A percentile compares a stretch with the other conserved stretches of the same genome.
Conservation (phyloP, 2,113 vertebrate genomes). For the Muntiacus reevesi region DNA sequence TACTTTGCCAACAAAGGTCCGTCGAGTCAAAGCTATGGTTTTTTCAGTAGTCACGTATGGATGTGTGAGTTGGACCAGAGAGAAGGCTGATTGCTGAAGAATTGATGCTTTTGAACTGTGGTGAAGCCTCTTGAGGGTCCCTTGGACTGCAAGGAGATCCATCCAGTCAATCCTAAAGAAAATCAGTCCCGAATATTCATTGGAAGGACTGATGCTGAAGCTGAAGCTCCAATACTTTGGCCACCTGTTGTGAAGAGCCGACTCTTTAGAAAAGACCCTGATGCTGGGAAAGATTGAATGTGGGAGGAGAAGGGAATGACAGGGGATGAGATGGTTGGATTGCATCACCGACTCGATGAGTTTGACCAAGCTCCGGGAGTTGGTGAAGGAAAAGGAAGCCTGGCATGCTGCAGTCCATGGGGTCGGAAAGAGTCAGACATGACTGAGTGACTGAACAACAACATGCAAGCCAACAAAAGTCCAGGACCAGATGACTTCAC, state of each 20-base stretch:
- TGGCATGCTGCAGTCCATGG: neutral
- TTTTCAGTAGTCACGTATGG: neutral
- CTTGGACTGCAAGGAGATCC: neutral
- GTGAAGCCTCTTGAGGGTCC: neutral
- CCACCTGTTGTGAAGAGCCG: neutral
- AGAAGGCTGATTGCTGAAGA: neutral
- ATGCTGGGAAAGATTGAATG: neutral
- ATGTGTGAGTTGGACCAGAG: neutral
- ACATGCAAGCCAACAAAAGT: neutral
- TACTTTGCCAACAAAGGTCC: neutral
- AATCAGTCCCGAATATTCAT: neutral
- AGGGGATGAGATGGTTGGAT: neutral
- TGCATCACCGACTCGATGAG: neutral
- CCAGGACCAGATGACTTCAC: neutral
- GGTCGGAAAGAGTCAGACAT: neutral
- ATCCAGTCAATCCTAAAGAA: neutral
- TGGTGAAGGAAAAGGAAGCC: neutral
- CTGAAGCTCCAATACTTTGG: neutral
- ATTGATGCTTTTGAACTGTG: neutral
- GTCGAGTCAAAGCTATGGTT: neutral
- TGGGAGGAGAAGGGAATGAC: neutral
- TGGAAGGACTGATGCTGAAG: neutral
- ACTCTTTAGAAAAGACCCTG: neutral
- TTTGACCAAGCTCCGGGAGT: neutral
- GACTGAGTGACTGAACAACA: neutral